A percentile compares a stretch with the other conserved stretches of the same genome.
These are phyloP conservation scores for Nebria brevicollis DNA, from an alignment of 2,888 invertebrate genomes.

Conservation along the genomic window DNA sequence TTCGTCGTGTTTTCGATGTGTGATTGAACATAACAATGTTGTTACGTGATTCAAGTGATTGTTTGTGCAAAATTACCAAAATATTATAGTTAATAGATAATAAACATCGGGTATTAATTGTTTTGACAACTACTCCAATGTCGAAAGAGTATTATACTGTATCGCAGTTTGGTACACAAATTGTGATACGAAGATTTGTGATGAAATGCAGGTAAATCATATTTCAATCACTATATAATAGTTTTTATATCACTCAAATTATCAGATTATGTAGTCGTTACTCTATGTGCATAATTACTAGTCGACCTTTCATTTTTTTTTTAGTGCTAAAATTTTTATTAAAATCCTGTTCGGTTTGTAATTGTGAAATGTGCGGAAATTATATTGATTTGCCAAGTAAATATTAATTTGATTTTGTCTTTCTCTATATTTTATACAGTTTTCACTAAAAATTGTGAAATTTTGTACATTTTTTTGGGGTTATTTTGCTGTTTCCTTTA, in stretches of 20 bases:
- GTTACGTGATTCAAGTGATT: background rate
- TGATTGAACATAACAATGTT: background rate
- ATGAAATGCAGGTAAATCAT: background rate
- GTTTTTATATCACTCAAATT: background rate
- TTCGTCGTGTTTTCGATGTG: background rate
- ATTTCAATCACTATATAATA: too few relatives aligned
- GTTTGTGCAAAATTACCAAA: background rate
- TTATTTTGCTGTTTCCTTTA: too few relatives aligned
- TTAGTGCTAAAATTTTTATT: too few relatives aligned
- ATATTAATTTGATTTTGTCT: too few relatives aligned
- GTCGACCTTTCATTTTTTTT: too few relatives aligned
- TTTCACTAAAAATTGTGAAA: too few relatives aligned
- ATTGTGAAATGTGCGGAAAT: too few relatives aligned
- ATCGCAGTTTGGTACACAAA: background rate
- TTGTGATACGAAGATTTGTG: background rate
- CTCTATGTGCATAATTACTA: too few relatives aligned
- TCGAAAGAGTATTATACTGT: background rate
- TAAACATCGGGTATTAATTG: background rate
- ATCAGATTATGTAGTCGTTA: background rate
- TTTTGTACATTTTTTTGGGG: too few relatives aligned
- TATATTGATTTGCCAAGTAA: too few relatives aligned
- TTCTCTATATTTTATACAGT: too few relatives aligned
- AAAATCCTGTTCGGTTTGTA: too few relatives aligned
- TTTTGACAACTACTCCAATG: background rate
- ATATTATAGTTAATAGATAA: background rate